Evolutionary conservation across 1,140 invertebrate species (phyloP).

Genomic region (Pteromalus puparum): DNA sequence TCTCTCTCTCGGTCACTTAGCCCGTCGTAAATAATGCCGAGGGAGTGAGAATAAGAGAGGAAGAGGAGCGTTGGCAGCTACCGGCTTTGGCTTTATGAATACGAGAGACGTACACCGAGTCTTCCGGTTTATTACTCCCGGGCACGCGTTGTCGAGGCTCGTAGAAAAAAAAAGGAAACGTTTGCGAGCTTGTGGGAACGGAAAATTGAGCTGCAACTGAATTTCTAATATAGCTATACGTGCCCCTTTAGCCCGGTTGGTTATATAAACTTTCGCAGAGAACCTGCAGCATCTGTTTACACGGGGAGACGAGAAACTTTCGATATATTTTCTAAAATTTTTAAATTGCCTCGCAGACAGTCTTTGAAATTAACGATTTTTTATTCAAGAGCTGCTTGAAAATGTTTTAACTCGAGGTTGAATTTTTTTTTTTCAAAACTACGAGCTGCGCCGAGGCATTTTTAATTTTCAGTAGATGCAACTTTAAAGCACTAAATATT

Average conservation of each 20-base stretch:
- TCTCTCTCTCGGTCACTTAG: slow-evolving; percentile 48
- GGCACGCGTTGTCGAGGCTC: slow-evolving; percentile 16
- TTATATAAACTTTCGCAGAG: background rate
- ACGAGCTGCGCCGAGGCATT: too few species aligned
- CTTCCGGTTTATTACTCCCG: slow-evolving; percentile 46
- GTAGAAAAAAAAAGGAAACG: background rate
- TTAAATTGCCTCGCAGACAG: background rate
- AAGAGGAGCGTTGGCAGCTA: background rate
- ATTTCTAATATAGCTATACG: background rate
- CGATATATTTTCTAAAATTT: background rate
- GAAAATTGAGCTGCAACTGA: background rate
- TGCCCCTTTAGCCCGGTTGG: background rate
- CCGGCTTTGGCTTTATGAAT: slow-evolving; percentile 2
- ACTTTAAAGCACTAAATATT: too few species aligned
- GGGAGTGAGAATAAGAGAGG: background rate
- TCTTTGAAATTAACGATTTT: background rate
- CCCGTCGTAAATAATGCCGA: slow-evolving; percentile 59
- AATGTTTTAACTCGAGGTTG: too few species aligned
- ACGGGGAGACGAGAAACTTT: background rate
- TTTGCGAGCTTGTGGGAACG: background rate
- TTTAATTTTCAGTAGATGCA: too few species aligned
- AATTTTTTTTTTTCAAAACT: too few species aligned
- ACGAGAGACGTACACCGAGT: background rate
- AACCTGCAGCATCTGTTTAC: background rate
- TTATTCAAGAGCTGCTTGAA: too few species aligned